Base-by-base conservation (phyloP, 2,888 invertebrate genomes). In the Nineta flava region DNA sequence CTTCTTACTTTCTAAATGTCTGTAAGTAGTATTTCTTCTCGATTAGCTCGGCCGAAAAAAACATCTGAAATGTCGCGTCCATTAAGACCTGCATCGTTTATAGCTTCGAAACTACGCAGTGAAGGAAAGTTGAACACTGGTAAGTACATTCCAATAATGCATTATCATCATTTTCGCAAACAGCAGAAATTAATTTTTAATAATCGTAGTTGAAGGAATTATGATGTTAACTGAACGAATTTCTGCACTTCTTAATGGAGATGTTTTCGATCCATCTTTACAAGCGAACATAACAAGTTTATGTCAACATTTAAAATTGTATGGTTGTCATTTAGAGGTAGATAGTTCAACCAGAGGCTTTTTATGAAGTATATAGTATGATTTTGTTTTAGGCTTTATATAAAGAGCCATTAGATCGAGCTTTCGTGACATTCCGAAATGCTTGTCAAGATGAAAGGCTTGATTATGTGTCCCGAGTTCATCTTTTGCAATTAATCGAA, bases 401-500 rank as follows among this genome's bases (percentile, higher is more conserved):
- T 61, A 87, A 87, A 71, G 88, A 88, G 66, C 85, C 87, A 61
- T 71, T 91, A 57, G 90, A 91, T 69, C 76, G 81, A 68, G 81
- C 81, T 60, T 91, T 90, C 71, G 83, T 86, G 60, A 80, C 85
- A 61, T 87, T 91, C 67, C 81, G 91, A 59, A 88, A 91, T 71
- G 88, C 87, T 60, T 87, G 87, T 60, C 85, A 87, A 67, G 87
- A 90, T 68, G 85, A 86, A 66, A 79, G 83, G 65, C 73, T 93
- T 61, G 90, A 90, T 65, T 79, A 85, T 64, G 79, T 85, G 67
- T 86, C 87, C 60, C 79, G 92, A 68, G 77, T 90, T 63, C 84
- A 87, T 68, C 76, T 94, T 61, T 79, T 95, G 65, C 92, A 94
- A 72, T 74, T 94, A 55, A 90, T 95, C 60, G 94, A 95, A 72